Evolutionary conservation across 2,888 invertebrate genomes (phyloP).

Genomic region (Dascillus cervinus): DNA sequence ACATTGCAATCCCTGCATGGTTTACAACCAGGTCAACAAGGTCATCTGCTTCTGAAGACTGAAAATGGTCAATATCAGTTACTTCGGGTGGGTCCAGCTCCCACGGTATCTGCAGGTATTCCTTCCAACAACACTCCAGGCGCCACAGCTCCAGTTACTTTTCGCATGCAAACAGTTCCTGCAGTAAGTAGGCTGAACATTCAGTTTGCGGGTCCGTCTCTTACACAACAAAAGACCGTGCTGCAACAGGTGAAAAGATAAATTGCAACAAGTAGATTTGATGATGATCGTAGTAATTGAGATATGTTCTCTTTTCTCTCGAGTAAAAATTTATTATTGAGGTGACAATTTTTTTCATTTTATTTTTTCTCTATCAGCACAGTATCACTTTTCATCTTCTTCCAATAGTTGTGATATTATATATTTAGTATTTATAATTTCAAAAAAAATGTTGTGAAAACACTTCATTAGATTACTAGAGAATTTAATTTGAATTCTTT

Average conservation of each 20-base stretch:
- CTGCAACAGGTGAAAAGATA: constrained; percentile 39
- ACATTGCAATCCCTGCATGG: constrained; percentile 82
- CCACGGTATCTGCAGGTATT: constrained; percentile 47
- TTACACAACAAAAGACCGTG: constrained; percentile 54
- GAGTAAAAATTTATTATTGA: not conserved
- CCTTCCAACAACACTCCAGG: constrained; percentile 52
- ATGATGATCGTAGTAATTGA: constrained; percentile 5
- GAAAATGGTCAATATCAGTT: constrained; percentile 95
- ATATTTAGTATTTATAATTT: too few species aligned
- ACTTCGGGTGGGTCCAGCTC: constrained; percentile 79
- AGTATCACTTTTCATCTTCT: too few species aligned
- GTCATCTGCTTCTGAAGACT: constrained; percentile 88
- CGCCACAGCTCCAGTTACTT: constrained; percentile 56
- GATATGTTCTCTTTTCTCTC: too few species aligned
- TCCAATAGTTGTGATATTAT: too few species aligned
- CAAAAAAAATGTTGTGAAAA: too few species aligned
- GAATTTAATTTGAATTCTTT: too few species aligned
- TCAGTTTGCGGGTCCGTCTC: constrained; percentile 53
- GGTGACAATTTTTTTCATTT: not conserved
- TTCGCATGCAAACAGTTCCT: constrained; percentile 81
- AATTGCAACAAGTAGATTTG: constrained; percentile 26
- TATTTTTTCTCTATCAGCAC: not conserved
- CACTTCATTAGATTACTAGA: too few species aligned
- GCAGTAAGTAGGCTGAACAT: constrained; percentile 68
- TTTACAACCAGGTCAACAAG: constrained; percentile 80